Base-by-base conservation (phyloP, 1,140 invertebrate species). In the Mercenaria mercenaria region DNA sequence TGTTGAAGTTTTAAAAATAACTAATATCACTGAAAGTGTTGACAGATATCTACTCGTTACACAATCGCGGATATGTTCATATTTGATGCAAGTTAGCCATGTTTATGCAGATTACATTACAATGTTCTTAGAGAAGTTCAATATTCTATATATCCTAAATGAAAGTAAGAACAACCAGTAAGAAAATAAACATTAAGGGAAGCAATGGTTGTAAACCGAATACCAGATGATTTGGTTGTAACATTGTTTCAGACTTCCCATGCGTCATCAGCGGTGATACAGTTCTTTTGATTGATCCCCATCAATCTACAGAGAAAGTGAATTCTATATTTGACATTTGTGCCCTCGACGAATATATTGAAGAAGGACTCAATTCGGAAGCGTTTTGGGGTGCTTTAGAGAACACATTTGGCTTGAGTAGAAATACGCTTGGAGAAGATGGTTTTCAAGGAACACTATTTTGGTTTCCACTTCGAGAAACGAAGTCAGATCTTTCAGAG, bases 391-490 rank as follows among this genome's bases (percentile, higher is more conserved):
- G 20, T 32, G 47, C 87, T 29, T 34, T 89, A 3, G 79, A 82
- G n/a, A 29, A 43, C 37, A 90, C 32, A 61, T 92, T 85, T 84
- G 89, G 64, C 50, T 81, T 88, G 8, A 52, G 59, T 8, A 34
- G 59, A 77, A 59, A 72, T 26, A 83, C 23, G 23, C 10, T 86
- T 8, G 18, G 15, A 43, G 39, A 74, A 20, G 92, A 64, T 0
- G 13, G 52, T 15, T 89, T 89, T 86, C 72, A 91, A 52, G 94
- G 93, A 11, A 95, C 95, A 43, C 74, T 95, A 41, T 94, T 95
- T 59, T 79, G 95, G 52, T 92, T 95, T 74, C 94, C 95, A 29
- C 89, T 95, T 29, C 90, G 94, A 69, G 92, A 90, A 34, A 72
- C 69, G 34, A 1, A n/a, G 26, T 91, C 87, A 13, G 56, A 83